Evolutionary conservation across 2,797 vertebrate species (phyloP).

Genomic region (Prunella strophiata): DNA sequence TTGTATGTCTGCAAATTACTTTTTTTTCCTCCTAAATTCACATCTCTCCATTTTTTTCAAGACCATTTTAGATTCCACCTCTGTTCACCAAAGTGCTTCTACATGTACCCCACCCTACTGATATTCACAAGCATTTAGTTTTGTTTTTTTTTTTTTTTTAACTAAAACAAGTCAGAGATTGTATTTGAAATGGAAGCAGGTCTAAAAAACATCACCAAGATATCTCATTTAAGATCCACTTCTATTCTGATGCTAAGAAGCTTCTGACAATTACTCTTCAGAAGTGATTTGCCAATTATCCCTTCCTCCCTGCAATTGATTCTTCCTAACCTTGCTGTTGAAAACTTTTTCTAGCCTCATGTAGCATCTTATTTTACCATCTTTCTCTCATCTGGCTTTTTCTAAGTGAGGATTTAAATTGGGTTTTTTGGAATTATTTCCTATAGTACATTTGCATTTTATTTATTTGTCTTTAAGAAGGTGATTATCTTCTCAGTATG

Average conservation of each 20-base stretch:
- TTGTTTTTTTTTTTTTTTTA: not conserved
- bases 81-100: not conserved
- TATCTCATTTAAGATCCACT: not conserved
- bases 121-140: not conserved
- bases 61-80: not conserved
- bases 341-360: not conserved
- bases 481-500: not conserved
- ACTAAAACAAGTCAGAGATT: not conserved
- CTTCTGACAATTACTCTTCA: not conserved
- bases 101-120: not conserved
- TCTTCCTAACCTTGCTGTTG: not conserved
- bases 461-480: conserved; percentile 4
- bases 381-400: not conserved
- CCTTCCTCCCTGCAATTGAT: not conserved
- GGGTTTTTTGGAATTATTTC: not conserved
- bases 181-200: not conserved
- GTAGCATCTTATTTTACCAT: not conserved
- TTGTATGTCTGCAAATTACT: not conserved
- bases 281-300: not conserved
- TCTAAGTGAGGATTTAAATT: not conserved
- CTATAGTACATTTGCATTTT: not conserved
- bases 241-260: not conserved
- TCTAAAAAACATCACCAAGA: not conserved
- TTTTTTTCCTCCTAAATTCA: not conserved
- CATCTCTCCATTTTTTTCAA: not conserved